Base-by-base conservation (phyloP, 1,140 invertebrate genomes). In the Papilio helenus region DNA sequence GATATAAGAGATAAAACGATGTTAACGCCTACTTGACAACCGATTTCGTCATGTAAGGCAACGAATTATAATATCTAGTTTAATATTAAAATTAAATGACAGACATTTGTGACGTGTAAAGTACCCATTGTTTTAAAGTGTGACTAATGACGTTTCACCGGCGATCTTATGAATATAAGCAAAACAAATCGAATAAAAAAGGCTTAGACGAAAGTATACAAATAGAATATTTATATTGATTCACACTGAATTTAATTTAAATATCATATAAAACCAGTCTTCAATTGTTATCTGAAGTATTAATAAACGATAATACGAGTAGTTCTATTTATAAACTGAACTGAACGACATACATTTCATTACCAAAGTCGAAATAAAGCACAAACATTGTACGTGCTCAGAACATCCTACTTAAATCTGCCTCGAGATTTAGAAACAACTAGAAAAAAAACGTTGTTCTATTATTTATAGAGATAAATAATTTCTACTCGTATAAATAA, bases 1-100 rank as follows among this genome's bases (percentile, higher is more conserved):
- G 82, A 88, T 87, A 88, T 61, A 61, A 72, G 72, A 87, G 84
- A 85, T 86, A 88, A 84, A 82, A 81, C 79, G 77, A 73, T 55
- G 76, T 51, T 65, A 74, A 79, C 46, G 79, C 71, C 71, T 78
- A 81, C 34, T 76, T 79, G 73, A 79, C 55, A 80, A 44, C n/a
- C 72, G 29, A 61, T 77, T 77, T 77, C 71, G 23, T 58, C 71
- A 61, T 46, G 29, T 80, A 20, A n/a, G 23, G 58, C 58, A 23
- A 29, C 14, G 61, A 68, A 68, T 29, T 61, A 26, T n/a, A n/a
- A n/a, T 29, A 29, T 68, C 16, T 16, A 29, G 61, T 76, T 61
- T 26, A 71, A 80, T 12, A 51, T 34, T 71, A 20, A 29, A 79
- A 80, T 71, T 79, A 71, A 80, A 79, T 77, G 68, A 76, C 79